These are phyloP conservation scores for Indicator maculatus DNA, from an alignment of 2,113 vertebrate species.

Conservation along the genomic window DNA sequence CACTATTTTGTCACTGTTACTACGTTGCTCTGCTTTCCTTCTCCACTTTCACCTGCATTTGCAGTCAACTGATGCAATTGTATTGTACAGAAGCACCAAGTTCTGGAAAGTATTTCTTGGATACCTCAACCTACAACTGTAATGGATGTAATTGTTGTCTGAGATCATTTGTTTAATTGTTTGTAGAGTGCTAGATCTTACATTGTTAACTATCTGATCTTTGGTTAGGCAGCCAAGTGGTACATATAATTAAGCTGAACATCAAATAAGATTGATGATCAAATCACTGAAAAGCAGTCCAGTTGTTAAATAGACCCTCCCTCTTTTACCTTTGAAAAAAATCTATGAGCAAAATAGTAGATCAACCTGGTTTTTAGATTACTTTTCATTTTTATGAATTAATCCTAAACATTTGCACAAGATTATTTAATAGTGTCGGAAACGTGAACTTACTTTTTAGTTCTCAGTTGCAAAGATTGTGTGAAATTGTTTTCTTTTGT, in stretches of 20 bases:
- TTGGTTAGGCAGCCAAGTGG: conserved; percentile 39
- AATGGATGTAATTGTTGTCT: not conserved
- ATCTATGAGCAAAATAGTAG: not conserved
- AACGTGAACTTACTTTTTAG: not conserved
- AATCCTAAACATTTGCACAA: not conserved
- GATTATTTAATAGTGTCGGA: not conserved
- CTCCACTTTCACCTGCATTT: not conserved
- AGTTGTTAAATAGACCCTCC: not conserved
- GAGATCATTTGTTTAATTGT: conserved; percentile 42
- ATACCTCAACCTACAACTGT: not conserved
- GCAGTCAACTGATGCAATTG: not conserved
- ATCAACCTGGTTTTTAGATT: not conserved
- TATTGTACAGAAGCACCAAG: not conserved
- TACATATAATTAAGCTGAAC: conserved; percentile 23
- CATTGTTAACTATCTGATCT: conserved; percentile 50
- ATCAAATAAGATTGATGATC: conserved; percentile 27
- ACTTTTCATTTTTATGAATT: not conserved
- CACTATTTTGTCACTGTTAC: not conserved
- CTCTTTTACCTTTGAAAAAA: not conserved
- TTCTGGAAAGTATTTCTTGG: not conserved
- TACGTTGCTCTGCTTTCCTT: not conserved
- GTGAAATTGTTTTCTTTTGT: conserved; percentile 8
- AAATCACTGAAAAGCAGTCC: not conserved
- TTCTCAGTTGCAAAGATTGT: not conserved
- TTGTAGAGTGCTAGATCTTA: not conserved